Evolutionary conservation across 2,888 invertebrate genomes (phyloP).

Genomic region (Pyrrhia umbra): DNA sequence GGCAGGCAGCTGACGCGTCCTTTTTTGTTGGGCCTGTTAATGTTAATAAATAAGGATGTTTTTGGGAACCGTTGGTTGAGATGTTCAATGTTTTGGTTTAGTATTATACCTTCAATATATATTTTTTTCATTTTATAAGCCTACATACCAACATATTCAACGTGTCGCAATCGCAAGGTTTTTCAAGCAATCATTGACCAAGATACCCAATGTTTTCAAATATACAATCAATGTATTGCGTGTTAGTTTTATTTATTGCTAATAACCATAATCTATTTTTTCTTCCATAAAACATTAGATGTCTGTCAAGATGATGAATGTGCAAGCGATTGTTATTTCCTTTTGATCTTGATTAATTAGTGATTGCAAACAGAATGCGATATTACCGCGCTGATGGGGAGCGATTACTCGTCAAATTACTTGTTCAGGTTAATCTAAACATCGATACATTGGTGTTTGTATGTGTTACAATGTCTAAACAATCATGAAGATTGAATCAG

Average conservation of each 20-base stretch:
- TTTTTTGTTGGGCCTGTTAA: slow-evolving; percentile 43
- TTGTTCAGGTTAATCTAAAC: slow-evolving; percentile 51
- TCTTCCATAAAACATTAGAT: slow-evolving; percentile 56
- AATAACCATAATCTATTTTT: slow-evolving; percentile 33
- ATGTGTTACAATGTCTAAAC: slow-evolving; percentile 30
- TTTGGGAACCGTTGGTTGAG: neutral
- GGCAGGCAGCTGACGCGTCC: slow-evolving; percentile 57
- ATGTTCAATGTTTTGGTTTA: neutral
- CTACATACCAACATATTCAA: neutral
- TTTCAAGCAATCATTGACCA: neutral
- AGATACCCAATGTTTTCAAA: too few relatives aligned
- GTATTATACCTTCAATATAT: neutral
- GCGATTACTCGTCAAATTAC: slow-evolving; percentile 74
- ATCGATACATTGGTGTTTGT: slow-evolving; percentile 55
- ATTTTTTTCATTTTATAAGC: too few relatives aligned
- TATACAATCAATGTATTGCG: too few relatives aligned
- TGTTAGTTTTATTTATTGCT: neutral
- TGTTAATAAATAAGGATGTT: slow-evolving; percentile 31
- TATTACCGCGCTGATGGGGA: slow-evolving; percentile 73
- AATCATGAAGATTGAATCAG: slow-evolving; percentile 11
- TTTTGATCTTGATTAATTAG: slow-evolving; percentile 88
- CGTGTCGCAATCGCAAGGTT: neutral
- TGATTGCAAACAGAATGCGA: slow-evolving; percentile 85
- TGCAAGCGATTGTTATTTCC: slow-evolving; percentile 76
- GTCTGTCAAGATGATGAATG: slow-evolving; percentile 66